Percentiles rank a stretch among this genome's conserved stretches.
These are phyloP conservation scores for Emydoidea blandingii DNA, from an alignment of 2,797 vertebrate species.

Conservation along the genomic window DNA sequence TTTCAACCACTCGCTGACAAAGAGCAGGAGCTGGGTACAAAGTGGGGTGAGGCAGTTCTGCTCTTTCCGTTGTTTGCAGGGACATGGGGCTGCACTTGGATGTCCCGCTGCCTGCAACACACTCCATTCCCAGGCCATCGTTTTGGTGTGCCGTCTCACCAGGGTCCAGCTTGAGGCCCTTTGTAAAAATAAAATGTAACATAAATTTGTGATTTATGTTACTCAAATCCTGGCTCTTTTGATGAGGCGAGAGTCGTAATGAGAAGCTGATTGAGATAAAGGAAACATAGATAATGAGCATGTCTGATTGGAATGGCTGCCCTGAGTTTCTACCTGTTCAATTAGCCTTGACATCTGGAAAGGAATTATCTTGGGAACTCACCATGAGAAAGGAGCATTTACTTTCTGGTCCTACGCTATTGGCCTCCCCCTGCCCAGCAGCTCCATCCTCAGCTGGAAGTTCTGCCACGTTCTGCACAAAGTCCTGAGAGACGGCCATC, in stretches of 20 bases:
- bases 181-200: background rate
- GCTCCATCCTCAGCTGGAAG: slow-evolving; percentile 97
- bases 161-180: rapidly evolving
- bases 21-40: background rate
- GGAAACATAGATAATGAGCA: background rate
- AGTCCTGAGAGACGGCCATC: slow-evolving; percentile 94
- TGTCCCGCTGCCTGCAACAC: background rate
- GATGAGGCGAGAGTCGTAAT: background rate
- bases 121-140: background rate
- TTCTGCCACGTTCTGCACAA: slow-evolving; percentile 98
- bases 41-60: background rate
- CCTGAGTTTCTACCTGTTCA: rapidly evolving
- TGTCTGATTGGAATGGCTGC: background rate
- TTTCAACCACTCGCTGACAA: background rate
- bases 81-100: background rate
- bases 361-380: slow-evolving; percentile 97
- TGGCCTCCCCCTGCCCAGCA: slow-evolving; percentile 92
- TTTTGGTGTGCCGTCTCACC: rapidly evolving
- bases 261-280: background rate
- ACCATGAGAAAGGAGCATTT: slow-evolving; percentile 96
- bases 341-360: slow-evolving; percentile 81
- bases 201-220: background rate
- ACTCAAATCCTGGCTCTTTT: background rate
- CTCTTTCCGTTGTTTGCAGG: background rate
- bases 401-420: slow-evolving; percentile 98